Evolutionary conservation across 2,113 vertebrate genomes (phyloP).

Genomic region (Pteropus alecto): DNA sequence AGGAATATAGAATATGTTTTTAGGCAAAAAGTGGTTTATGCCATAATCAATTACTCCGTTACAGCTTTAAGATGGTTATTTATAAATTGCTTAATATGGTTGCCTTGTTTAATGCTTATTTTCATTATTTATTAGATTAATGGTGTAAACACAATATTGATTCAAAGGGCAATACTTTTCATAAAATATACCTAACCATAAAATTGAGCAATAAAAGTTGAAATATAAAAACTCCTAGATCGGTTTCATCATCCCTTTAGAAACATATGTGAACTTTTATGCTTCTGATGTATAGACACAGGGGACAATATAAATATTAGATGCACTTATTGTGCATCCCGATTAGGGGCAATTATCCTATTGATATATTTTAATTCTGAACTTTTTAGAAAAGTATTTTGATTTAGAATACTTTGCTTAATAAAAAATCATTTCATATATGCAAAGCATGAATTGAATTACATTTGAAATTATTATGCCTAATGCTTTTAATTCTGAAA

Average conservation of each 20-base stretch:
- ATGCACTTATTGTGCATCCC: not conserved
- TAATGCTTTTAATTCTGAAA: not conserved
- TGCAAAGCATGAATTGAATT: not conserved
- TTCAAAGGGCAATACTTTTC: constrained; percentile 47
- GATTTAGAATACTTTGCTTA: not conserved
- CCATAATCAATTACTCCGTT: constrained; percentile 40
- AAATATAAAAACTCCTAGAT: constrained; percentile 8
- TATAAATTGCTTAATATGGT: constrained; percentile 55
- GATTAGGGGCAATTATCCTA: not conserved
- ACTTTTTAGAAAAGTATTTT: not conserved
- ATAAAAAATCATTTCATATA: not conserved
- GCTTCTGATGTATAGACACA: not conserved
- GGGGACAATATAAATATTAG: not conserved
- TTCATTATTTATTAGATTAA: constrained; percentile 74
- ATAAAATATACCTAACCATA: constrained; percentile 46
- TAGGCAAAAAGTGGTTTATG: constrained; percentile 46
- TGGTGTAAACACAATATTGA: constrained; percentile 54
- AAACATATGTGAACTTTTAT: not conserved
- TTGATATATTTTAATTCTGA: not conserved
- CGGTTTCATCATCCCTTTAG: not conserved
- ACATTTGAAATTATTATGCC: not conserved
- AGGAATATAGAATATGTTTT: constrained; percentile 25
- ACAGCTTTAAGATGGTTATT: constrained; percentile 58
- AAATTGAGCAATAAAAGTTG: constrained; percentile 44
- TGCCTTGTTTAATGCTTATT: constrained; percentile 61